A percentile compares a stretch with the other conserved stretches of the same genome.
These are phyloP conservation scores for Melieria picta DNA, from an alignment of 2,888 invertebrate species.

Conservation along the genomic window DNA sequence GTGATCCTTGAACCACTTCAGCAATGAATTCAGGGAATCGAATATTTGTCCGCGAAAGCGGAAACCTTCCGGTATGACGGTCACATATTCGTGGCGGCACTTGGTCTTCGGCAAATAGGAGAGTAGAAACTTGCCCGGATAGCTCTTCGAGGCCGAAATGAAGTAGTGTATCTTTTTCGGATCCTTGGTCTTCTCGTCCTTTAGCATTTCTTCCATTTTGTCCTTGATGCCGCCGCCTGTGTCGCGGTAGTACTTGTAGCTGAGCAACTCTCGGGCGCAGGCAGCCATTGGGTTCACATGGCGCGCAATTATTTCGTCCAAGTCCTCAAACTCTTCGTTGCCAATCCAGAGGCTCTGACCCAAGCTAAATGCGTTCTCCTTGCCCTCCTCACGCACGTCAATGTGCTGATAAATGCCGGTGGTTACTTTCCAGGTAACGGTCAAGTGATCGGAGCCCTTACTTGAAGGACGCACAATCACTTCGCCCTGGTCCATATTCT, in stretches of 20 bases:
- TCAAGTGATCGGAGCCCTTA: slow-evolving; percentile 95
- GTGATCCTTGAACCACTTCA: slow-evolving; percentile 99
- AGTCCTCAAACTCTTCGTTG: slow-evolving; percentile 94
- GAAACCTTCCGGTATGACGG: slow-evolving; percentile 92
- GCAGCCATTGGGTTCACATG: slow-evolving; percentile 97
- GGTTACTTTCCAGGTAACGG: slow-evolving; percentile 98
- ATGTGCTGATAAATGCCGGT: slow-evolving; percentile 96
- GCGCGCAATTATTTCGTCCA: slow-evolving; percentile 98
- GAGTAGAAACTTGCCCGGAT: slow-evolving; percentile 92
- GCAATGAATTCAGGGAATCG: slow-evolving; percentile 74
- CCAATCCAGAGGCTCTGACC: slow-evolving; percentile 89
- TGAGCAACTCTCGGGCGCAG: slow-evolving; percentile 88
- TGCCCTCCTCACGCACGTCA: slow-evolving; percentile 94
- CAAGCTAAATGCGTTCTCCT: slow-evolving; percentile 94
- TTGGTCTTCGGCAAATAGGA: slow-evolving; percentile 90
- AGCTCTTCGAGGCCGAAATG: slow-evolving; percentile 83
- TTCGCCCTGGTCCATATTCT: slow-evolving; percentile 94
- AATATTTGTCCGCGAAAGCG: slow-evolving; percentile 90
- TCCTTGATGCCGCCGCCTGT: slow-evolving; percentile 83
- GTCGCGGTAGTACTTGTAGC: slow-evolving; percentile 89
- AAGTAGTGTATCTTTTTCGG: slow-evolving; percentile 90
- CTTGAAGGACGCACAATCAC: slow-evolving; percentile 96
- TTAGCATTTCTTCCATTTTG: slow-evolving; percentile 86
- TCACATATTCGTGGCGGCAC: slow-evolving; percentile 90
- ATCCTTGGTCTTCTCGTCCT: slow-evolving; percentile 89